Percentiles rank a stretch among this genome's conserved stretches.
Evolutionary conservation across 2,888 invertebrate species (phyloP).

Genomic region (Pseudococcus viburni): DNA sequence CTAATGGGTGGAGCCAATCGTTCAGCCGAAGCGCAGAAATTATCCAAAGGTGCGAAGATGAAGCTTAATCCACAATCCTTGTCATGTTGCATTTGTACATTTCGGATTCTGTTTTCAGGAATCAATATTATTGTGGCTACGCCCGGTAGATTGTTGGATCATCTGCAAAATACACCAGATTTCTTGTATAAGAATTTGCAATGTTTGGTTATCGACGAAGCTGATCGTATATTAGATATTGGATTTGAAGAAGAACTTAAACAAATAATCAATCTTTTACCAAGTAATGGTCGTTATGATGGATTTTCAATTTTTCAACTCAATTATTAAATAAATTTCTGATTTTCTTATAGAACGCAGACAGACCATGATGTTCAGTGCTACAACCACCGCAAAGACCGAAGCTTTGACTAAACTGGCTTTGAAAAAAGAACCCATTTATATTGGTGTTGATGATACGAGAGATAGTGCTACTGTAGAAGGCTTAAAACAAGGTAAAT

Average conservation of each 20-base stretch:
- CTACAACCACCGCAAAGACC: constrained; percentile 93
- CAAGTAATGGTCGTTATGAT: constrained; percentile 79
- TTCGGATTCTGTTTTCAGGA: constrained; percentile 69
- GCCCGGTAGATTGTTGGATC: constrained; percentile 94
- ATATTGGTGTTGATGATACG: constrained; percentile 94
- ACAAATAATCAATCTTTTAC: constrained; percentile 91
- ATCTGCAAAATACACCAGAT: constrained; percentile 91
- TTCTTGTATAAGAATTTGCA: constrained; percentile 95
- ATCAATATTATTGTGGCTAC: constrained; percentile 96
- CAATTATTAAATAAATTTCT: constrained; percentile 67
- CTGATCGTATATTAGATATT: constrained; percentile 96
- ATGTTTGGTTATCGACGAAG: constrained; percentile 96
- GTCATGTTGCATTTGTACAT: not conserved
- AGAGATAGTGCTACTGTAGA: constrained; percentile 87
- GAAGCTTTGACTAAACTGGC: constrained; percentile 90
- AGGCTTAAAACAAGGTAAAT: constrained; percentile 82
- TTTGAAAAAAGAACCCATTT: constrained; percentile 92
- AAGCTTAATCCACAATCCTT: not conserved
- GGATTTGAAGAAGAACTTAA: constrained; percentile 98
- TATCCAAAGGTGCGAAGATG: constrained; percentile 80
- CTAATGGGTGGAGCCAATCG: constrained; percentile 96
- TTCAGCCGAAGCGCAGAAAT: constrained; percentile 90
- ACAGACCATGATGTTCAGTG: constrained; percentile 98
- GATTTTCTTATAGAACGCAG: constrained; percentile 79
- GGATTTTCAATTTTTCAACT: not conserved